These are phyloP conservation scores for Ophioninae sp. DNA, from an alignment of 2,888 invertebrate species.

Conservation along the genomic window DNA sequence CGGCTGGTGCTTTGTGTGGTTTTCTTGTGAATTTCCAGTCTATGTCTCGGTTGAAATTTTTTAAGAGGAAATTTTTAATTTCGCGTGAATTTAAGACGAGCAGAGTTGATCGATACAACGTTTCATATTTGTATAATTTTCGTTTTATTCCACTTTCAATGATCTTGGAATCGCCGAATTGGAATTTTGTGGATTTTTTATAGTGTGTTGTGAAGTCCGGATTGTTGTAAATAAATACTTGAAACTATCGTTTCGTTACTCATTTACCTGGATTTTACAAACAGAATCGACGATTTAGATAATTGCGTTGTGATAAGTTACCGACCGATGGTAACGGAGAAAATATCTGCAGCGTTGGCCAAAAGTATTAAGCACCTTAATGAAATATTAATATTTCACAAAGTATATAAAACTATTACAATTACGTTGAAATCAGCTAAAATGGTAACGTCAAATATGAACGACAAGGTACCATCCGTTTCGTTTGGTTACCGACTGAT, in stretches of 20 bases:
- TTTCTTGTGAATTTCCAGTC: neutral
- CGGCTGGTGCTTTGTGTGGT: neutral
- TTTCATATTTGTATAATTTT: neutral
- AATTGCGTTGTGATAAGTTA: neutral
- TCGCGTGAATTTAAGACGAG: neutral
- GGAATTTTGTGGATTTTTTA: neutral
- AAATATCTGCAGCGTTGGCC: too few relatives aligned
- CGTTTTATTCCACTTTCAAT: neutral
- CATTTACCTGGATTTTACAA: neutral
- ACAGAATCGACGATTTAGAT: neutral
- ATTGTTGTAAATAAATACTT: neutral
- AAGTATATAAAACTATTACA: too few relatives aligned
- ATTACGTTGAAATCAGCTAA: too few relatives aligned
- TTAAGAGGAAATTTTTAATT: neutral
- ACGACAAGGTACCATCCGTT: too few relatives aligned
- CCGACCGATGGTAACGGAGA: neutral
- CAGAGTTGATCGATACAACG: neutral
- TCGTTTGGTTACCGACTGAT: too few relatives aligned
- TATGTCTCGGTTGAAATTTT: neutral
- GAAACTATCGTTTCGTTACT: neutral
- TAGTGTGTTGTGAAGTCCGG: neutral
- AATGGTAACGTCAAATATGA: too few relatives aligned
- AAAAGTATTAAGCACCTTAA: too few relatives aligned
- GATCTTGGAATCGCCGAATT: neutral
- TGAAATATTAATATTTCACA: too few relatives aligned